Conservation (phyloP, 2,797 vertebrate genomes). For the Selene dorsalis region DNA sequence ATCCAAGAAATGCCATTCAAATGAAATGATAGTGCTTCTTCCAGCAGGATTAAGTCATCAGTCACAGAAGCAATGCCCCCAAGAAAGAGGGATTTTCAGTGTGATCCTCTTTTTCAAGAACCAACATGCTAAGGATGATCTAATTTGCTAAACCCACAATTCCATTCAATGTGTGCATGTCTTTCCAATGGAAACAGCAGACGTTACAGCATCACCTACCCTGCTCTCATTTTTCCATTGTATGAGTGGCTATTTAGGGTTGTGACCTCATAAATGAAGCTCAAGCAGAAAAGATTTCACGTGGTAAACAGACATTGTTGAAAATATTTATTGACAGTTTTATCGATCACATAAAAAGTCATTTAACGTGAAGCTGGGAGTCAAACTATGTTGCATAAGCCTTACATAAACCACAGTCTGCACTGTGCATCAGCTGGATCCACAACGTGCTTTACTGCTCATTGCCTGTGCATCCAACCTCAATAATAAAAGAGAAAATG, state of each 20-base stretch:
- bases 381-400: constrained; percentile 48
- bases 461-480: constrained; percentile 28
- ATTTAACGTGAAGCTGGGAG: constrained; percentile 11
- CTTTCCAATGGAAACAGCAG: constrained; percentile 68
- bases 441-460: constrained; percentile 30
- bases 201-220: constrained; percentile 37
- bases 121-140: constrained; percentile 41
- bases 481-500: constrained; percentile 27
- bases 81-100: constrained; percentile 25
- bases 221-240: constrained; percentile 56
- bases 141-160: constrained; percentile 48
- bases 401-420: constrained; percentile 59
- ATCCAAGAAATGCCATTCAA: constrained; percentile 38
- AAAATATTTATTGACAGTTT: constrained; percentile 7
- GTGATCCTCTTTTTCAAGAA: constrained; percentile 29
- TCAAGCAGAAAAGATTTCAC: constrained; percentile 21
- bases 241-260: constrained; percentile 46
- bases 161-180: constrained; percentile 29
- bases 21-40: constrained; percentile 28
- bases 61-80: constrained; percentile 8
- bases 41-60: constrained; percentile 1
- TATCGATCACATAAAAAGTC: not conserved
- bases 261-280: constrained; percentile 45
- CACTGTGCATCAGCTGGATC: constrained; percentile 54
- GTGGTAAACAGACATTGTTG: not conserved